These are phyloP conservation scores for Nyctalus aviator DNA, from an alignment of 2,797 vertebrate genomes.

Conservation along the genomic window DNA sequence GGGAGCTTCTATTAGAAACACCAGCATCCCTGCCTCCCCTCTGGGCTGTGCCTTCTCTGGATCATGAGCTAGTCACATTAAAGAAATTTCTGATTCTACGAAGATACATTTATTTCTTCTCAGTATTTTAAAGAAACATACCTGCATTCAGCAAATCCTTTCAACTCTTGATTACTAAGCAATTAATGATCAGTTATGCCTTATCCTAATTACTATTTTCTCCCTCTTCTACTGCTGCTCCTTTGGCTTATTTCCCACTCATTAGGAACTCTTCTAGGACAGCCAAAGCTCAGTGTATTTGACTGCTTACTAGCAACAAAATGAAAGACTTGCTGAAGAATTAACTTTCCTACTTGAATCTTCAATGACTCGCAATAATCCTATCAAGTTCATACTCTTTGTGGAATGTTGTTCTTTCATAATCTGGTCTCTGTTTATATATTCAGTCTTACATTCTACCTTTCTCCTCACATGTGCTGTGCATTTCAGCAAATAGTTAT, in stretches of 20 bases:
- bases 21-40: neutral
- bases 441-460: neutral
- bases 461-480: neutral
- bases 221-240: neutral
- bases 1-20: neutral
- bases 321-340: constrained; percentile 62
- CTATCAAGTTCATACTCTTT: neutral
- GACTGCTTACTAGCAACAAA: constrained; percentile 54
- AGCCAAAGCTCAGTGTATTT: neutral
- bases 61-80: neutral
- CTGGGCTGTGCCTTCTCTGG: neutral
- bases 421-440: constrained; percentile 17
- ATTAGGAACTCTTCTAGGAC: constrained; percentile 70
- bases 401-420: neutral
- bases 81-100: constrained; percentile 36
- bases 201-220: constrained; percentile 22
- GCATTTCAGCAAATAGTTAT: neutral
- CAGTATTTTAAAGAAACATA: constrained; percentile 6
- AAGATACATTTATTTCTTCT: constrained; percentile 20
- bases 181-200: neutral
- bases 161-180: constrained; percentile 12
- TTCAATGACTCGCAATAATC: neutral
- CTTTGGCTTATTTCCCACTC: constrained; percentile 59
- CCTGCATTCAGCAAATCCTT: neutral
- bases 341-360: constrained; percentile 46